These are phyloP conservation scores for Sinohyriopsis cumingii DNA, from an alignment of 2,888 invertebrate species.

Conservation along the genomic window DNA sequence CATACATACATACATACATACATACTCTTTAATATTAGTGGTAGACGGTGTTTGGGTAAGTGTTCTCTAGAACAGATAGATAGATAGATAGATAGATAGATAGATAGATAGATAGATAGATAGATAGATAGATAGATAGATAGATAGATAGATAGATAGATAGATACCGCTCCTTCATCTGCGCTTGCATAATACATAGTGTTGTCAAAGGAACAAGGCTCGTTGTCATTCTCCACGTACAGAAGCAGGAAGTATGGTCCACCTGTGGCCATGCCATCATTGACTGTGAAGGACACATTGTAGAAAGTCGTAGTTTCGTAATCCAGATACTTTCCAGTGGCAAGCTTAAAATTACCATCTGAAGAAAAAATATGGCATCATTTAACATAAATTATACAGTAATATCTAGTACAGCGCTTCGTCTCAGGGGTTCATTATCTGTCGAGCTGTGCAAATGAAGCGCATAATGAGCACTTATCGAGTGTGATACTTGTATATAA, in stretches of 20 bases:
- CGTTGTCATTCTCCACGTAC: constrained; percentile 37
- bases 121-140: background rate
- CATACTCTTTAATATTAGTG: too few species aligned
- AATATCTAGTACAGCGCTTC: too few species aligned
- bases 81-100: too few species aligned
- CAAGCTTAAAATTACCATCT: constrained; percentile 21
- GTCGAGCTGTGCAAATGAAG: too few species aligned
- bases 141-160: background rate
- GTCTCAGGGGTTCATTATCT: too few species aligned
- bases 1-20: too few species aligned
- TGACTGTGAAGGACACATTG: constrained; percentile 19
- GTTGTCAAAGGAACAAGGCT: constrained; percentile 30
- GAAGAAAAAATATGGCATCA: constrained; percentile 2
- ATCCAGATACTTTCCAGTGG: constrained; percentile 14
- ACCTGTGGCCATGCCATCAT: constrained; percentile 23
- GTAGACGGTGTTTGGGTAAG: too few species aligned
- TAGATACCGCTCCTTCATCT: constrained; percentile 38
- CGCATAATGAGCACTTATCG: too few species aligned
- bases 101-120: too few species aligned
- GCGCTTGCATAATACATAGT: constrained; percentile 22
- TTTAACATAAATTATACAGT: background rate
- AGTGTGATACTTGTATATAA: too few species aligned
- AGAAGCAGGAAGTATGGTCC: constrained; percentile 26
- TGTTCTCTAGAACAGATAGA: too few species aligned
- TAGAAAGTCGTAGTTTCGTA: constrained; percentile 19